Evolutionary conservation across 2,797 vertebrate genomes (phyloP).

Genomic region (Bovichtus variegatus): DNA sequence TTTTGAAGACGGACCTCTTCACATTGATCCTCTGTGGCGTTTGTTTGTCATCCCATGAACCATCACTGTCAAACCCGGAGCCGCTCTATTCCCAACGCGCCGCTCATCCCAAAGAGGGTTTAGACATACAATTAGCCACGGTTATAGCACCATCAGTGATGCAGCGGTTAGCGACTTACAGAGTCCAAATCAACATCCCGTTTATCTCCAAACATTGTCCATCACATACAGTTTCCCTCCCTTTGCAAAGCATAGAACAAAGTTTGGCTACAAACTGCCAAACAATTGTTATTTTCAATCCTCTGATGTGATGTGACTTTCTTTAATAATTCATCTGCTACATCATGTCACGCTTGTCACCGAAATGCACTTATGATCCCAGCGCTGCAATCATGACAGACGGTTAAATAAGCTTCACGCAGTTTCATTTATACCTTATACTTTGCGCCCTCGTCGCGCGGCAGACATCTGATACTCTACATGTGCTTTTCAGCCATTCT

Average conservation of each 20-base stretch:
- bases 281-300: conserved; percentile 47
- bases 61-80: conserved; percentile 77
- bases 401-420: conserved; percentile 51
- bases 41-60: conserved; percentile 81
- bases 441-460: neutral
- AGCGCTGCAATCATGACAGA: conserved; percentile 56
- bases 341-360: conserved; percentile 74
- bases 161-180: conserved; percentile 23
- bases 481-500: conserved; percentile 28
- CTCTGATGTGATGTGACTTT: conserved; percentile 63
- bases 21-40: conserved; percentile 80
- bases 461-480: conserved; percentile 35
- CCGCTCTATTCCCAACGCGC: conserved; percentile 66
- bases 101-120: conserved; percentile 72
- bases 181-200: conserved; percentile 34
- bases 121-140: conserved; percentile 82
- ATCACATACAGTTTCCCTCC: neutral
- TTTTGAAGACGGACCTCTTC: conserved; percentile 74
- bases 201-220: conserved; percentile 34
- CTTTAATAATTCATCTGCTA: conserved; percentile 67
- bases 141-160: conserved; percentile 41
- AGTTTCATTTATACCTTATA: conserved; percentile 33
- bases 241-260: conserved; percentile 24
- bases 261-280: conserved; percentile 54
- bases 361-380: conserved; percentile 45